Evolutionary conservation across 2,113 vertebrate species (phyloP).

Genomic region (Periophthalmus modestus): DNA sequence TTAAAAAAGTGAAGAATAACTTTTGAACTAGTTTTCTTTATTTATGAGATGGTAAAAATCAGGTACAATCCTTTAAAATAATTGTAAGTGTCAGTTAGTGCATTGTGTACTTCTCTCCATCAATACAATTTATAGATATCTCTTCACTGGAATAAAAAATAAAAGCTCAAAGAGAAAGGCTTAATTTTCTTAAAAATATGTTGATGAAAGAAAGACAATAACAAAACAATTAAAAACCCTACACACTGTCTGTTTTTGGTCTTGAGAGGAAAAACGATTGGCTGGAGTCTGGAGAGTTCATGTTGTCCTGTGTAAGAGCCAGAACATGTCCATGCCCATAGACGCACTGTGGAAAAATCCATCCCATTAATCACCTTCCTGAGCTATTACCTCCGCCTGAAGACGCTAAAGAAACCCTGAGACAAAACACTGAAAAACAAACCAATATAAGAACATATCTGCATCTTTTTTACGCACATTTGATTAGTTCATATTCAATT

Average conservation of each 20-base stretch:
- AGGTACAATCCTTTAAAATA: not conserved
- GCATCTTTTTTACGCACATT: not conserved
- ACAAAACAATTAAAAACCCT: not conserved
- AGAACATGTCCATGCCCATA: constrained; percentile 50
- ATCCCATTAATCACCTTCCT: constrained; percentile 46
- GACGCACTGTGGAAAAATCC: constrained; percentile 53
- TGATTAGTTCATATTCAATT: not conserved
- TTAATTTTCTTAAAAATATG: not conserved
- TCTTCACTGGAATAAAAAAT: not conserved
- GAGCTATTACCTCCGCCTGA: not conserved
- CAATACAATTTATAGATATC: not conserved
- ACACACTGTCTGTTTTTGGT: not conserved
- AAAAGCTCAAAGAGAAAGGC: not conserved
- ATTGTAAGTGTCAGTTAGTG: not conserved
- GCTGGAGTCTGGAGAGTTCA: constrained; percentile 24
- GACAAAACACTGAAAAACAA: not conserved
- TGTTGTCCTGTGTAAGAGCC: constrained; percentile 39
- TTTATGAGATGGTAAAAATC: too few species aligned
- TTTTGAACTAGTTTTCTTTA: too few species aligned
- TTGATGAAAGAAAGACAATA: not conserved
- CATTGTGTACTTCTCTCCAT: not conserved
- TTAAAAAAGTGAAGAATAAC: too few species aligned
- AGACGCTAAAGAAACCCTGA: not conserved
- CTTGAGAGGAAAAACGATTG: constrained; percentile 18
- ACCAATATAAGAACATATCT: constrained; percentile 13